Evolutionary conservation across 2,888 invertebrate species (phyloP), one percentile per base, ranked within the genome.

Genomic region (Andrena bicolor): DNA sequence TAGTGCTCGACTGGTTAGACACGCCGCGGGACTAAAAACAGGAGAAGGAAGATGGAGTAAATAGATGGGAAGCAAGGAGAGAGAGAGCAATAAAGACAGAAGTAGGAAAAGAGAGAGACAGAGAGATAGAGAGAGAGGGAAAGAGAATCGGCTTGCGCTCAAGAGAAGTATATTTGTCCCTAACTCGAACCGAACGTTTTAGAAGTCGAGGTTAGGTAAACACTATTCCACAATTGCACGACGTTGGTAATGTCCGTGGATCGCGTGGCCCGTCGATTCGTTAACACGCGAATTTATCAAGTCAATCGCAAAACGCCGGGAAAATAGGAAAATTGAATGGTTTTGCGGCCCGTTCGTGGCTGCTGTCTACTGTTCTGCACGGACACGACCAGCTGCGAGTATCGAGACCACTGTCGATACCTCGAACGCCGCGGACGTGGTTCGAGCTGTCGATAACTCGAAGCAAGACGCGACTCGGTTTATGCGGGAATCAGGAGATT

Each of bases 321-420:
- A 26, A 60, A 10, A 56, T 23, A 69, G 72, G 35, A 73, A 69
- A 75, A 72, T 72, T 35, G 41, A 66, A 66, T 64, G 30, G 60
- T 76, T 74, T 76, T 35, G 58, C 28, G 69, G 58, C 28, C 68
- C 32, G 56, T 64, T 72, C 71, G 68, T 80, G 56, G 70, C 78
- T 82, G 70, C 79, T 76, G 79, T 84, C 83, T 83, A 83, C 79
- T 83, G 66, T 84, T 84, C 78, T 35, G 66, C 60, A 70, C 68
- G 58, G 65, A 71, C 66, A 77, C 69, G 69, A 78, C 72, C 72
- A 75, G 75, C 68, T 83, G 82, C 75, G 76, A 82, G 6, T 74
- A 41, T 73, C 75, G 74, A 61, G n/a, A 58, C 64, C 10, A 23
- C 10, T 56, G 23, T 60, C 78, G 75, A 82, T 64, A 64, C 53